Evolutionary conservation across 2,113 vertebrate species (phyloP).

Genomic region (Sakesphorus luctuosus): DNA sequence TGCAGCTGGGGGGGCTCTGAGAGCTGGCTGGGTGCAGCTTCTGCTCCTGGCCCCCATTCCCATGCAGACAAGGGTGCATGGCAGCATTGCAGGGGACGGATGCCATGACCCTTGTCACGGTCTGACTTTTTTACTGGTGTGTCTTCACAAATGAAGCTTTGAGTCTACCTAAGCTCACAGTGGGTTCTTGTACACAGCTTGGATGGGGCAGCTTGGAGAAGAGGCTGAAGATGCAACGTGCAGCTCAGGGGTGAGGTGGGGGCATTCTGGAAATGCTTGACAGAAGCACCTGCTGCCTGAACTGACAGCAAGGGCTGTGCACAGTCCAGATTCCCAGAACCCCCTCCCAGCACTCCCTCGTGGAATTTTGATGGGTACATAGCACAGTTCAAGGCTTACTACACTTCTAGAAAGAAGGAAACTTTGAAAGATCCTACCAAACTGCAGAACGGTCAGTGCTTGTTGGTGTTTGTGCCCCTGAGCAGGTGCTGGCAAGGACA

Average conservation of each 20-base stretch:
- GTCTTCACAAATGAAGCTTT: not conserved
- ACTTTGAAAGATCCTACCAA: not conserved
- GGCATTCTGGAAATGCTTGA: not conserved
- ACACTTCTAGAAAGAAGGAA: not conserved
- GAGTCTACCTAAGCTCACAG: not conserved
- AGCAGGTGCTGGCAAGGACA: not conserved
- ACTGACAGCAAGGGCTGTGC: not conserved
- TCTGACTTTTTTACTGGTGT: not conserved
- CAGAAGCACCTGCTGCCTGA: not conserved
- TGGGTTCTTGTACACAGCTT: not conserved
- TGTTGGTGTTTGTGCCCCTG: not conserved
- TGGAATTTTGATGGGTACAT: not conserved
- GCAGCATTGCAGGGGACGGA: accelerated
- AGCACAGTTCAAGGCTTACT: not conserved
- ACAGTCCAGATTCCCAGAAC: not conserved
- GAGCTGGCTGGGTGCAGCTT: not conserved
- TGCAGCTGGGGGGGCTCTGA: accelerated
- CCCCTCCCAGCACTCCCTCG: not conserved
- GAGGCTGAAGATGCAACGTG: not conserved
- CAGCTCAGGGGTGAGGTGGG: accelerated
- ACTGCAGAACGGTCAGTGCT: not conserved
- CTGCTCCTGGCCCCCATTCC: not conserved
- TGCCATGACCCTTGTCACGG: not conserved
- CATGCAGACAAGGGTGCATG: accelerated
- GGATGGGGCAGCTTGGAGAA: not conserved